Percentiles rank a stretch among this genome's conserved stretches.
Conservation (phyloP, 1,140 invertebrate genomes). For the Patella vulgata region DNA sequence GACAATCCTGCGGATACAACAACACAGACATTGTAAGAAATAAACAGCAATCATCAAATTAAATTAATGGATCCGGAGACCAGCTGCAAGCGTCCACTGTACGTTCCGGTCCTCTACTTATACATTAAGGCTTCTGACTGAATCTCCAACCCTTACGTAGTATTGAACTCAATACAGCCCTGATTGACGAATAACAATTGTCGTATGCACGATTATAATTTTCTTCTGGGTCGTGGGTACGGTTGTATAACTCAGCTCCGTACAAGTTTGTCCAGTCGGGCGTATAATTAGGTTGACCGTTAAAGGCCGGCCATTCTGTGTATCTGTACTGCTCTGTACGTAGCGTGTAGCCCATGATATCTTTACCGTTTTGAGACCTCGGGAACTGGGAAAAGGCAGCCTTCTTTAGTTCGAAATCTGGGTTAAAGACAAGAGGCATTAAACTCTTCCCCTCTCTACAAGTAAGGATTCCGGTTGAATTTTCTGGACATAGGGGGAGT, state of each 20-base stretch:
- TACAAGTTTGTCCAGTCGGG: conserved; percentile 75
- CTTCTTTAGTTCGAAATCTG: conserved; percentile 25
- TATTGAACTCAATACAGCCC: conserved; percentile 31
- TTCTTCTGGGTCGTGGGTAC: conserved; percentile 75
- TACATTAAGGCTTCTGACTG: too few relatives aligned
- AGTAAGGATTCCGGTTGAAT: conserved; percentile 57
- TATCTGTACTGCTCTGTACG: conserved; percentile 77
- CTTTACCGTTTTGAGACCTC: too few relatives aligned
- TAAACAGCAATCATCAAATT: too few relatives aligned
- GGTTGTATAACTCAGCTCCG: conserved; percentile 72
- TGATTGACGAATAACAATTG: conserved; percentile 22
- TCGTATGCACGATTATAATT: conserved; percentile 73
- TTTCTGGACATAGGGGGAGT: conserved; percentile 70
- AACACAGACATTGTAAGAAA: too few relatives aligned
- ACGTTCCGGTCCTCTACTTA: too few relatives aligned
- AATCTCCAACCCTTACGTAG: conserved; percentile 48
- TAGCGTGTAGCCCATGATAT: conserved; percentile 82
- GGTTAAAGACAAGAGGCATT: conserved; percentile 35
- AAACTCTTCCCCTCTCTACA: conserved; percentile 81
- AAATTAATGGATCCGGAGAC: too few relatives aligned
- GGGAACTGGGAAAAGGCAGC: conserved; percentile 83
- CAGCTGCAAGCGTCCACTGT: too few relatives aligned
- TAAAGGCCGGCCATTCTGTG: conserved; percentile 76
- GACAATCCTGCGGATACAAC: too few relatives aligned
- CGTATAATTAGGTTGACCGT: conserved; percentile 26